These are phyloP conservation scores for Linnaemya tessellans DNA, from an alignment of 2,888 invertebrate species.

Conservation along the genomic window DNA sequence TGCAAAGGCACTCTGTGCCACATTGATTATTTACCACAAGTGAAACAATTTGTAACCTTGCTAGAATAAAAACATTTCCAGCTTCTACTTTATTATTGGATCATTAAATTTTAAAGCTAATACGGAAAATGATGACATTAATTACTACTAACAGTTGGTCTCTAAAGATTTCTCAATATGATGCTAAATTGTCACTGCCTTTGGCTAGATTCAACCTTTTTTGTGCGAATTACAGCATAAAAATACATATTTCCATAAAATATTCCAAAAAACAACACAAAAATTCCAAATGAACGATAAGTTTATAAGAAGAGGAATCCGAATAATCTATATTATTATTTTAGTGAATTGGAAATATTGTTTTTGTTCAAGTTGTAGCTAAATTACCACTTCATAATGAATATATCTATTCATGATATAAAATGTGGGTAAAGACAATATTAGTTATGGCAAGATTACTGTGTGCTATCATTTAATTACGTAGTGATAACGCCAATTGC, in stretches of 20 bases:
- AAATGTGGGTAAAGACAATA: neutral
- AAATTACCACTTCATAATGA: neutral
- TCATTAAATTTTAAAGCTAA: slow-evolving; percentile 66
- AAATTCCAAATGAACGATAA: too few relatives aligned
- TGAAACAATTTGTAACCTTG: slow-evolving; percentile 74
- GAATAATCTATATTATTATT: too few relatives aligned
- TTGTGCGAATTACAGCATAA: slow-evolving; percentile 78
- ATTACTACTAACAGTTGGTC: neutral
- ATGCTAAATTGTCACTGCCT: slow-evolving; percentile 80
- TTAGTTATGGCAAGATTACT: slow-evolving; percentile 34
- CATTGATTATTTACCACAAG: slow-evolving; percentile 69
- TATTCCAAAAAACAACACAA: too few relatives aligned
- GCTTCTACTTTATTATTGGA: slow-evolving; percentile 27
- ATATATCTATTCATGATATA: neutral
- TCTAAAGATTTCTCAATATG: slow-evolving; percentile 72
- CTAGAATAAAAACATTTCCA: slow-evolving; percentile 58
- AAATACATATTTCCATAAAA: too few relatives aligned
- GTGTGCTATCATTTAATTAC: slow-evolving; percentile 52
- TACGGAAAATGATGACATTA: slow-evolving; percentile 11
- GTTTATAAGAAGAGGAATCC: too few relatives aligned
- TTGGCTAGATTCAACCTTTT: slow-evolving; percentile 79
- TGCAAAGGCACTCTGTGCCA: slow-evolving; percentile 76
- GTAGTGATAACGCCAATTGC: slow-evolving; percentile 53
- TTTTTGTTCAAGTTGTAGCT: neutral
- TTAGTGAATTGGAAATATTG: neutral